Percentiles rank a stretch among this genome's conserved stretches.
phyloP scores from a whole-genome alignment of 1,140 invertebrate genomes.

The Venturia canescens region DNA sequence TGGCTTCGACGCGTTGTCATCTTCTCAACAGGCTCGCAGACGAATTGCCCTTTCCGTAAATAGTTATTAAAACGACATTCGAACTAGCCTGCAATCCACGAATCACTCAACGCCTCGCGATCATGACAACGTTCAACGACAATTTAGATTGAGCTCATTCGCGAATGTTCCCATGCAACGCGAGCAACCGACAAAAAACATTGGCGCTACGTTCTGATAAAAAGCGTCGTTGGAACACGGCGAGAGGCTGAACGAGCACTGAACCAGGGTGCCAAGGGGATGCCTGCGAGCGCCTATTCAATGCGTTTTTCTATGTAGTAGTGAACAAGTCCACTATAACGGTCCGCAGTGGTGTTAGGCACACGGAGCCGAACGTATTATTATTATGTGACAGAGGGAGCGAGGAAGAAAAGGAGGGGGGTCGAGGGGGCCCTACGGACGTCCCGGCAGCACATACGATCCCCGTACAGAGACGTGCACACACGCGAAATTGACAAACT shows the following conservation, averaged over 20 bases:
- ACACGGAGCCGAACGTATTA: neutral
- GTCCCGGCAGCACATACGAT: neutral
- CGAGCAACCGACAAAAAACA: neutral
- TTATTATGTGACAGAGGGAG: conserved; percentile 26
- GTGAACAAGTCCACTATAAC: neutral
- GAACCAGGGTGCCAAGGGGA: conserved; percentile 10
- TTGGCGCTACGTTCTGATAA: neutral
- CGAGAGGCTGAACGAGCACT: conserved; percentile 25
- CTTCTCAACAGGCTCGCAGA: too few species aligned
- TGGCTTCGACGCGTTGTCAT: too few species aligned
- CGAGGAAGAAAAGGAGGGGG: conserved; percentile 7
- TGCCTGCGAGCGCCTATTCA: neutral
- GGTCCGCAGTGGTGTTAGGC: neutral
- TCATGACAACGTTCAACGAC: too few species aligned
- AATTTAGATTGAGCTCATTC: too few species aligned
- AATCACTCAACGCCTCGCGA: too few species aligned
- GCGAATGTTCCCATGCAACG: too few species aligned
- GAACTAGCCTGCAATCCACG: too few species aligned
- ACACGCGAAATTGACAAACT: neutral
- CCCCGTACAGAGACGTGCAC: neutral
- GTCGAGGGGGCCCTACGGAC: conserved; percentile 9
- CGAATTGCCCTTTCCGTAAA: too few species aligned
- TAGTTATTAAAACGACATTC: too few species aligned
- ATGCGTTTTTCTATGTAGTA: neutral
- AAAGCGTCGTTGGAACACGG: neutral